Percentiles rank a stretch among this genome's conserved stretches.
Conservation (phyloP, 2,888 invertebrate species). For the Patella pellucida region DNA sequence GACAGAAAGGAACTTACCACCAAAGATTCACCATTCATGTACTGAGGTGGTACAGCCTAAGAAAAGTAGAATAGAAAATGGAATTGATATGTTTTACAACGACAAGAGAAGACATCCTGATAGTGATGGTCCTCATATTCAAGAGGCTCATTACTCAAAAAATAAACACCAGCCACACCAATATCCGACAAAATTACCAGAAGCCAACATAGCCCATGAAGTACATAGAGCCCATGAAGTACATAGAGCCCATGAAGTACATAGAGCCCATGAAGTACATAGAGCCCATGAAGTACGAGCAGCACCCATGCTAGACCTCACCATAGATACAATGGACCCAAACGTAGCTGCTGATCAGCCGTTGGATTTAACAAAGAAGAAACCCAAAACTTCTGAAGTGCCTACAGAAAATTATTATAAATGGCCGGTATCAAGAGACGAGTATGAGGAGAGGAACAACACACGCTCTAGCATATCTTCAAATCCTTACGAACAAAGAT, state of each 20-base stretch:
- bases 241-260: neutral
- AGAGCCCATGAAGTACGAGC: neutral
- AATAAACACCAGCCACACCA: neutral
- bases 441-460: slow-evolving; percentile 19
- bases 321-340: neutral
- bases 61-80: neutral
- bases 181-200: neutral
- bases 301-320: neutral
- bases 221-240: neutral
- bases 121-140: neutral
- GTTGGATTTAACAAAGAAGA: slow-evolving; percentile 47
- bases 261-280: neutral
- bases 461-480: neutral
- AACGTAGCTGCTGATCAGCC: slow-evolving; percentile 18
- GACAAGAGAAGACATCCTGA: slow-evolving; percentile 3
- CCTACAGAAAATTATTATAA: slow-evolving; percentile 23
- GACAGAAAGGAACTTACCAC: neutral
- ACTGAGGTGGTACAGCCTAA: neutral
- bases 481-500: neutral
- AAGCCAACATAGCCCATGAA: no score
- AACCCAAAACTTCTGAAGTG: slow-evolving; percentile 18
- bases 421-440: slow-evolving; percentile 18
- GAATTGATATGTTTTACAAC: neutral
- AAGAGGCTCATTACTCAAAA: neutral
- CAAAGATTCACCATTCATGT: neutral